These are phyloP conservation scores for Leptinotarsa defecta DNA, from an alignment of 1,140 invertebrate genomes.

Conservation along the genomic window DNA sequence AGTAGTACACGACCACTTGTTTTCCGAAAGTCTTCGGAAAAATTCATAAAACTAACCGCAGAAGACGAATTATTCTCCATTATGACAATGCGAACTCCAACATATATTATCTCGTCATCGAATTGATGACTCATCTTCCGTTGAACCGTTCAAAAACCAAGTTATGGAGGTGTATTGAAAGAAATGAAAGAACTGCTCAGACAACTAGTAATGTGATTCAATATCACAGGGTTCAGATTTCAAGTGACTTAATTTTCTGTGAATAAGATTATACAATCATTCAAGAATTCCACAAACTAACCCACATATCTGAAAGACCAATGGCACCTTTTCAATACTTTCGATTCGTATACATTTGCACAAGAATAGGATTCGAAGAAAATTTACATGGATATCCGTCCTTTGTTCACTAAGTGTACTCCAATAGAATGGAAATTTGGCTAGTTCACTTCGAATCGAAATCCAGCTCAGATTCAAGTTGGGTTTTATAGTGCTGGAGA, in stretches of 20 bases:
- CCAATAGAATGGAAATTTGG: slow-evolving; percentile 19
- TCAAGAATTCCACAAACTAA: not conserved
- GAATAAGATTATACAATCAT: not conserved
- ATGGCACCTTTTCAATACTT: not conserved
- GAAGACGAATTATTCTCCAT: no score
- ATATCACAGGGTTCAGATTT: no score
- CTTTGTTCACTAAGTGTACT: slow-evolving; percentile 16
- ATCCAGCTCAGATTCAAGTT: not conserved
- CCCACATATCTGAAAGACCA: not conserved
- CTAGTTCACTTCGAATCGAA: not conserved
- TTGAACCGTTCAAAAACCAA: no score
- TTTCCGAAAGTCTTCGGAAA: no score
- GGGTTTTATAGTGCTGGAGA: not conserved
- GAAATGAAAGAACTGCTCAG: no score
- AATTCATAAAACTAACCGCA: no score
- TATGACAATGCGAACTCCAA: no score
- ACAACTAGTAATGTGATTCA: no score
- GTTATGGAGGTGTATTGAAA: no score
- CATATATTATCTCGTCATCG: no score
- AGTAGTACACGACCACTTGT: no score
- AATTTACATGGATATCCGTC: slow-evolving; percentile 35
- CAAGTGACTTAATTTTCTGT: not conserved
- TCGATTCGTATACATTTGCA: slow-evolving; percentile 14
- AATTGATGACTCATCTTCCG: no score
- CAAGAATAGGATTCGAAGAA: slow-evolving; percentile 30